Evolutionary conservation across 2,797 vertebrate genomes (phyloP), one percentile per base, ranked within the genome.

Genomic region (Rhodeus uyekii): DNA sequence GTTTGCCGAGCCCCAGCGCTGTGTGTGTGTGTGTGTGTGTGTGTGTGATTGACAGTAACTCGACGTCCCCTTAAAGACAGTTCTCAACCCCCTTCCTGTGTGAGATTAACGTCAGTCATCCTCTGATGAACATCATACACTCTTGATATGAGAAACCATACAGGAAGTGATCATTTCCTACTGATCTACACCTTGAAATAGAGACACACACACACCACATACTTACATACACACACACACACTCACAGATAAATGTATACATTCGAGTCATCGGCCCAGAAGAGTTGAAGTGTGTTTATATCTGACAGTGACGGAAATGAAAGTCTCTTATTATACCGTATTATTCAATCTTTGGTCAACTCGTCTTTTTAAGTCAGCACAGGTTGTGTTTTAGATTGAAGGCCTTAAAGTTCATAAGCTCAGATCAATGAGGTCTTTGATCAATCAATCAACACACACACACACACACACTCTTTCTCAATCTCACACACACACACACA

Each of bases 51-150:
- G 38, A 27, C 58, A 83, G 60, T 24, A n/a, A 50, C 50, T 71
- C 53, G 92, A 93, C 90, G 87, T 61, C 89, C 90, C 89, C 90
- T 85, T 78, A 89, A 89, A 91, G 90, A 91, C 92, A 91, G 92
- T 94, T 94, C 86, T 87, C 89, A 89, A 86, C 89, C 92, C 86
- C 90, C 91, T 95, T 95, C 92, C 92, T 94, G 90, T 90, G 65
- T 89, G 80, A 88, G 93, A 91, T 90, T 91, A 85, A 27, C 86
- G 90, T 92, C 88, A 88, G 8, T 88, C 86, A 58, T 88, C 19
- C 19, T n/a, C 69, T 86, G 92, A 94, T 93, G 86, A 89, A 93
- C 91, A 93, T 94, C 92, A 89, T 12, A 16, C 65, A 72, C 55
- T 53, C 63, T 67, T n/a, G 29, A 34, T 60, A 68, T 55, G 58